These are phyloP conservation scores for Drosophila birchii DNA, from an alignment of 2,888 invertebrate genomes.

Conservation along the genomic window DNA sequence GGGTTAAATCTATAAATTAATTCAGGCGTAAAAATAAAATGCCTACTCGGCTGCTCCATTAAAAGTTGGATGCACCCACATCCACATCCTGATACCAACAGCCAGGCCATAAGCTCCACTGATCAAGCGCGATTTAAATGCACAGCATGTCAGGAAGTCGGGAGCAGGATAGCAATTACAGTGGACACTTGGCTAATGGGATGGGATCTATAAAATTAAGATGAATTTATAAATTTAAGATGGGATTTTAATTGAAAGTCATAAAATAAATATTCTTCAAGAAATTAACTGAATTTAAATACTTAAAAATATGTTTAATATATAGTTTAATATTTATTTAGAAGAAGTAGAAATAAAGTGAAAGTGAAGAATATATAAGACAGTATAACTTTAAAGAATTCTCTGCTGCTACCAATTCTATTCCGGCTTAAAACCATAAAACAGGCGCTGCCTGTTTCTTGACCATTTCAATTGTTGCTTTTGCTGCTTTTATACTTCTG, in stretches of 20 bases:
- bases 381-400: too few species aligned
- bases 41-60: constrained; percentile 46
- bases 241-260: too few species aligned
- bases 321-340: background rate
- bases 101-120: constrained; percentile 11
- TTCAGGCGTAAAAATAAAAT: constrained; percentile 61
- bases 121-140: constrained; percentile 69
- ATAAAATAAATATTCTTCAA: too few species aligned
- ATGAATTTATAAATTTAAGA: background rate
- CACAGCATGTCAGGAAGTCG: constrained; percentile 37
- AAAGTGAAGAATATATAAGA: too few species aligned
- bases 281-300: too few species aligned
- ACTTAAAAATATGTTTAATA: background rate
- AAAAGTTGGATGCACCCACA: constrained; percentile 41
- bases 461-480: background rate
- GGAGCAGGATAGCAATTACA: constrained; percentile 10
- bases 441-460: background rate
- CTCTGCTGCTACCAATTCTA: too few species aligned
- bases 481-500: background rate
- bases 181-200: background rate
- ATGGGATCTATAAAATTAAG: background rate
- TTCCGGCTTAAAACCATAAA: too few species aligned
- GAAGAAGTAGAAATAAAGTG: background rate
- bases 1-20: constrained; percentile 59
- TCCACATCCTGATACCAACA: constrained; percentile 10